These are phyloP conservation scores for Picus viridis DNA, from an alignment of 2,797 vertebrate genomes.

Conservation along the genomic window DNA sequence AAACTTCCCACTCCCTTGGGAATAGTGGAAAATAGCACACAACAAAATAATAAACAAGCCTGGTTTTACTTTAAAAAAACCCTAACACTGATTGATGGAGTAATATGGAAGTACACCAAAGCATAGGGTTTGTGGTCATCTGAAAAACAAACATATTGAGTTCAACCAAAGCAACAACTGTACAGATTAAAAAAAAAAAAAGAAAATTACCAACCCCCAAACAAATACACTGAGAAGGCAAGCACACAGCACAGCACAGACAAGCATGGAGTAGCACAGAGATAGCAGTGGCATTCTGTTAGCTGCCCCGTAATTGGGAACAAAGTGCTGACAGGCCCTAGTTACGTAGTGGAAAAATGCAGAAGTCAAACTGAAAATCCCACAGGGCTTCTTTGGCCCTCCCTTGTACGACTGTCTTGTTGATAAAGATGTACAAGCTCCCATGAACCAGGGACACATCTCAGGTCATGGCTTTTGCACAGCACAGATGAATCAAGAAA, in stretches of 20 bases:
- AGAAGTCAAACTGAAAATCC: background rate
- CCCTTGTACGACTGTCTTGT: background rate
- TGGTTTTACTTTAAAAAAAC: slow-evolving; percentile 52
- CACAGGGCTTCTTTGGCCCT: background rate
- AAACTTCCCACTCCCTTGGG: slow-evolving; percentile 38
- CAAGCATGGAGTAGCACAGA: background rate
- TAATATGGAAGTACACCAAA: slow-evolving; percentile 50
- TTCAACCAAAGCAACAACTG: slow-evolving; percentile 24
- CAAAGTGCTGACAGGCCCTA: background rate
- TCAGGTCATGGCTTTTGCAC: background rate
- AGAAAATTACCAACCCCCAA: no score
- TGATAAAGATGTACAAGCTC: background rate
- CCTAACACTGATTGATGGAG: slow-evolving; percentile 62
- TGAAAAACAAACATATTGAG: slow-evolving; percentile 17
- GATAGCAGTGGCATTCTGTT: background rate
- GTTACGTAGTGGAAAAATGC: background rate
- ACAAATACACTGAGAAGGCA: background rate
- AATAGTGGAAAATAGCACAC: slow-evolving; percentile 48
- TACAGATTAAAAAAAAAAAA: background rate
- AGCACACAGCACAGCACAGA: background rate
- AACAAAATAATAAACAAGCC: slow-evolving; percentile 60
- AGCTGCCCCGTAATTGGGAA: background rate
- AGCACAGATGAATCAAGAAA: background rate
- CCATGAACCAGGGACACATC: background rate
- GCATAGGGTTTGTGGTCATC: background rate